Evolutionary conservation across 2,797 vertebrate genomes (phyloP).

Genomic region (Diplodus puntazzo): DNA sequence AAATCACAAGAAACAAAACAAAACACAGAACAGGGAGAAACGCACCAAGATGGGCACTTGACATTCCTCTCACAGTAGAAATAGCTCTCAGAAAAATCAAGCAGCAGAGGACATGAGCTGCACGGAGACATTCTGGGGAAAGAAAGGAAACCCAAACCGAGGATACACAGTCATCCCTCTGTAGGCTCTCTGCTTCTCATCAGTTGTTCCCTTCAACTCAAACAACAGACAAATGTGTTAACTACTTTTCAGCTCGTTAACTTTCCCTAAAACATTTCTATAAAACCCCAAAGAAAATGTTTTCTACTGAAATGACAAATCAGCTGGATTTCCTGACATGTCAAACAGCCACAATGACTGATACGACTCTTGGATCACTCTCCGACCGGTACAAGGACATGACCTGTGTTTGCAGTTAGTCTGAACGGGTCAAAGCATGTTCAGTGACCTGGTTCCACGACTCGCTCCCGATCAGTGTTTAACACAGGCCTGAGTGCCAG

Average conservation of each 20-base stretch:
- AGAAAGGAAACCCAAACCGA: conserved; percentile 63
- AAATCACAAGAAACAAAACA: conserved; percentile 65
- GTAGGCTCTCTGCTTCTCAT: conserved; percentile 7
- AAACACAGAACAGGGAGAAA: conserved; percentile 60
- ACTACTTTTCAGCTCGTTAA: conserved; percentile 24
- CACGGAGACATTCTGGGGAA: conserved; percentile 65
- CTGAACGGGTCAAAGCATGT: conserved; percentile 14
- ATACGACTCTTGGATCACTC: conserved; percentile 17
- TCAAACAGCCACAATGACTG: neutral
- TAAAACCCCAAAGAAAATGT: neutral
- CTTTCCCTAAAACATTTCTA: neutral
- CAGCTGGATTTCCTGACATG: neutral
- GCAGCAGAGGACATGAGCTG: conserved; percentile 73
- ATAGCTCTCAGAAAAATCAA: conserved; percentile 76
- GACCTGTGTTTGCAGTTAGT: conserved; percentile 20
- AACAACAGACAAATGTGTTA: conserved; percentile 10
- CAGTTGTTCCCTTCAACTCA: conserved; percentile 7
- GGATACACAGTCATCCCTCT: conserved; percentile 40
- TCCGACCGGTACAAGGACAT: conserved; percentile 6
- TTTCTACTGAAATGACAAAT: neutral
- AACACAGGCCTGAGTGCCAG: neutral
- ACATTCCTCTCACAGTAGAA: conserved; percentile 84
- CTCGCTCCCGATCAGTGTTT: conserved; percentile 16
- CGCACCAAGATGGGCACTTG: conserved; percentile 76
- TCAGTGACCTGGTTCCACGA: conserved; percentile 32